Evolutionary conservation across 1,140 invertebrate species (phyloP), one percentile per base, ranked within the genome.

Genomic region (Trichonephila inaurata): DNA sequence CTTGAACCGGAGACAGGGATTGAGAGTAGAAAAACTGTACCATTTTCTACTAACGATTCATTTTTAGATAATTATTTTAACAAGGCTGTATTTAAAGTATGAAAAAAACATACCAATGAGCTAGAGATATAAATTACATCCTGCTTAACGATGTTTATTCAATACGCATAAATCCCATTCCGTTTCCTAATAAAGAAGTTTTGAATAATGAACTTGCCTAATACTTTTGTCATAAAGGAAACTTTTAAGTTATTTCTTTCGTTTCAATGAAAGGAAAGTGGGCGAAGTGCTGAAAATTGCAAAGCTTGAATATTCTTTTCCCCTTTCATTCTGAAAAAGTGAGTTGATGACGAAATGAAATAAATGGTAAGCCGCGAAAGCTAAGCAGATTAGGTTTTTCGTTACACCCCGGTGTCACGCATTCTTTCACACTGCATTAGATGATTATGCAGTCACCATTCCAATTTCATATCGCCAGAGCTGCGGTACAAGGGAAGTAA

Each of bases 321-420:
- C 28, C 51, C 10, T 51, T 51, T 12, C 51, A 51, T 19, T 19
- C 62, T 18, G 62, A 64, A 64, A 21, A 64, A 18, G 62, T 10
- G 28, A 72, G 24, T 14, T 28, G 33, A 40, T 77, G 69, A 77
- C 24, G 69, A 33, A 77, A 77, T 16, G 24, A 77, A 72, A 77
- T 28, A 24, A 66, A 77, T 24, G 28, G 64, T 10, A 7, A 66
- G 62, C 62, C n/a, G 66, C 24, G 5, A 28, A 77, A 28, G 69
- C 28, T 77, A 77, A 77, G 69, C 24, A 24, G 69, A 77, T 77
- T 77, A 77, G 24, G 7, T 3, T 77, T 77, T 28, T 28, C 69
- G 69, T 77, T 77, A 77, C 69, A 77, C 69, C 66, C 69, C 28
- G 28, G 18, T 77, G 69, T 77, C 69, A 33, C 69, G 24, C 24